Conservation (phyloP, 2,113 vertebrate genomes). For the Menura novaehollandiae region DNA sequence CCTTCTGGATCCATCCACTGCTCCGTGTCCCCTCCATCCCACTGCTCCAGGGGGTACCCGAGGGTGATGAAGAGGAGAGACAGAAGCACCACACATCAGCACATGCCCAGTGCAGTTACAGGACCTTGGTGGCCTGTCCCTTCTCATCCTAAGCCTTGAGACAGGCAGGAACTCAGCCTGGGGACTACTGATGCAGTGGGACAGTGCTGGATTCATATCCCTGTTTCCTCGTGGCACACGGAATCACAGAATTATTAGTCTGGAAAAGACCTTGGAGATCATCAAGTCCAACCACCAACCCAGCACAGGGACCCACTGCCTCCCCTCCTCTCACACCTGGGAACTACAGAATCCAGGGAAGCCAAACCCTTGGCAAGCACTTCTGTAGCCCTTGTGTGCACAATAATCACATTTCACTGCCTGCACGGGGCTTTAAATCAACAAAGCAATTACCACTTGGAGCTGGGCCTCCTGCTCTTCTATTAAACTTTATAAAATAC, state of each 20-base stretch:
- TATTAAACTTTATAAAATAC: slow-evolving; percentile 75
- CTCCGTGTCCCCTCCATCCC: rapidly evolving
- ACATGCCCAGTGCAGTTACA: rapidly evolving
- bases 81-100: neutral
- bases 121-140: rapidly evolving
- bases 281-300: neutral
- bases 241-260: neutral
- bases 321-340: neutral
- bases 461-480: slow-evolving; percentile 68
- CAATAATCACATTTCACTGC: slow-evolving; percentile 59
- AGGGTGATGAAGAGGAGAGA: neutral
- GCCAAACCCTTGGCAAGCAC: slow-evolving; percentile 53
- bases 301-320: neutral
- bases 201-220: neutral
- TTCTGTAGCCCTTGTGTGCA: slow-evolving; percentile 43
- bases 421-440: slow-evolving; percentile 65
- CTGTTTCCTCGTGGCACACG: rapidly evolving
- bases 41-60: neutral
- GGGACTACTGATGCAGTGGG: rapidly evolving
- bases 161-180: neutral
- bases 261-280: neutral
- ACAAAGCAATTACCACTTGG: slow-evolving; percentile 70
- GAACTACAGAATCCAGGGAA: neutral
- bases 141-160: neutral
- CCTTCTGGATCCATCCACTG: neutral